A percentile compares a stretch with the other conserved stretches of the same genome.
phyloP scores from a whole-genome alignment of 1,140 invertebrate genomes.

The Drosophila sulfurigaster region DNA sequence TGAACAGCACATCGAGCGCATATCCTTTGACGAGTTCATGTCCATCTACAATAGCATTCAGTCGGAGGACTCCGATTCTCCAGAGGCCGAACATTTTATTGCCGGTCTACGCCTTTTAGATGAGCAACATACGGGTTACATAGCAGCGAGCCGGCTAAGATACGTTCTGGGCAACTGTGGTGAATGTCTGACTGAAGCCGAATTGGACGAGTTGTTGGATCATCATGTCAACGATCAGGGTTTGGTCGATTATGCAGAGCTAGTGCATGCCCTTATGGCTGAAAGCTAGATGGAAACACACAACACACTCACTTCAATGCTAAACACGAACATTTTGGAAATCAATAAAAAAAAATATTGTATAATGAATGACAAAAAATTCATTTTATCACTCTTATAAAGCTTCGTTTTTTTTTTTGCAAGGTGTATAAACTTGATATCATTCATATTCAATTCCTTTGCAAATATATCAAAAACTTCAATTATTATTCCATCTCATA shows the following conservation, averaged over 20 bases:
- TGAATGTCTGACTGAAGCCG: slow-evolving; percentile 95
- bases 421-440: neutral
- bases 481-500: too few relatives aligned
- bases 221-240: slow-evolving; percentile 96
- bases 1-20: slow-evolving; percentile 24
- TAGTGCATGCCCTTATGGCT: slow-evolving; percentile 46
- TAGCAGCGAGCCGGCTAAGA: slow-evolving; percentile 94
- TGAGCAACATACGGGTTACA: slow-evolving; percentile 96
- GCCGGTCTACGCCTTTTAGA: slow-evolving; percentile 91
- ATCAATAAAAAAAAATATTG: slow-evolving; percentile 35
- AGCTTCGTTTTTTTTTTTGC: too few relatives aligned
- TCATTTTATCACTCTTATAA: neutral
- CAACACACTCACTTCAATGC: neutral
- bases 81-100: slow-evolving; percentile 52
- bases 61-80: neutral
- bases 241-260: slow-evolving; percentile 92
- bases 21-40: slow-evolving; percentile 60
- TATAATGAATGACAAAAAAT: slow-evolving; percentile 4
- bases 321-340: slow-evolving; percentile 17
- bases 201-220: slow-evolving; percentile 97
- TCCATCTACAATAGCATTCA: slow-evolving; percentile 48
- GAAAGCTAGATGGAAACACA: slow-evolving; percentile 4
- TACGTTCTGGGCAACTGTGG: slow-evolving; percentile 96
- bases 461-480: too few relatives aligned
- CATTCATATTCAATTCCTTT: neutral